Conservation (phyloP, 2,113 vertebrate species). For the Stictonetta naevosa region DNA sequence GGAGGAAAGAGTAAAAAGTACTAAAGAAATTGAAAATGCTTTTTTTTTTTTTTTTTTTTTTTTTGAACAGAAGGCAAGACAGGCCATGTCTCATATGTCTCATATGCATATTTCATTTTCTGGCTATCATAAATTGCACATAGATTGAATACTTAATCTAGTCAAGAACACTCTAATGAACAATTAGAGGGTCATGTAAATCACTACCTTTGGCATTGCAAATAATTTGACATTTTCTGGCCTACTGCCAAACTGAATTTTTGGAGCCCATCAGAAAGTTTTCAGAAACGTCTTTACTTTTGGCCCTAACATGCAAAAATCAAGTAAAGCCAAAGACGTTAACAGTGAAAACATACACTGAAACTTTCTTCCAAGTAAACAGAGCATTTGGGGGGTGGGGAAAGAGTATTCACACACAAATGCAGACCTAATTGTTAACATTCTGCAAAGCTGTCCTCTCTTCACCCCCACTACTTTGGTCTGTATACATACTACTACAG, state of each 20-base stretch:
- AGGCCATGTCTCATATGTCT: background rate
- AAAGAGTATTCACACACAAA: background rate
- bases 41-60: background rate
- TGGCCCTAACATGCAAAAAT: background rate
- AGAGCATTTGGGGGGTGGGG: background rate
- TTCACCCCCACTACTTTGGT: background rate
- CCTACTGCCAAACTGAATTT: background rate
- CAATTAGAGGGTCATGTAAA: background rate
- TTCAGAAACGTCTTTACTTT: background rate
- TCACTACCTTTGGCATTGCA: background rate
- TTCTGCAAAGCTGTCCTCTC: background rate
- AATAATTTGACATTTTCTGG: background rate
- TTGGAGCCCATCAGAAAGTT: background rate
- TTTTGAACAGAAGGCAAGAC: background rate
- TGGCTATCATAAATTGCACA: background rate
- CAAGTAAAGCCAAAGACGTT: background rate
- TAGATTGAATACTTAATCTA: background rate
- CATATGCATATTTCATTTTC: background rate
- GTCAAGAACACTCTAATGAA: background rate
- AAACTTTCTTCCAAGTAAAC: background rate
- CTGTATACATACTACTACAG: too few relatives aligned
- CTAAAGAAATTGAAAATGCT: background rate
- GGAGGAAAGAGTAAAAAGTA: background rate
- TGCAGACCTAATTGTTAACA: background rate
- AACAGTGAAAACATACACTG: background rate